phyloP scores from a whole-genome alignment of 2,888 invertebrate genomes.

The Drosophila mayaguana region DNA sequence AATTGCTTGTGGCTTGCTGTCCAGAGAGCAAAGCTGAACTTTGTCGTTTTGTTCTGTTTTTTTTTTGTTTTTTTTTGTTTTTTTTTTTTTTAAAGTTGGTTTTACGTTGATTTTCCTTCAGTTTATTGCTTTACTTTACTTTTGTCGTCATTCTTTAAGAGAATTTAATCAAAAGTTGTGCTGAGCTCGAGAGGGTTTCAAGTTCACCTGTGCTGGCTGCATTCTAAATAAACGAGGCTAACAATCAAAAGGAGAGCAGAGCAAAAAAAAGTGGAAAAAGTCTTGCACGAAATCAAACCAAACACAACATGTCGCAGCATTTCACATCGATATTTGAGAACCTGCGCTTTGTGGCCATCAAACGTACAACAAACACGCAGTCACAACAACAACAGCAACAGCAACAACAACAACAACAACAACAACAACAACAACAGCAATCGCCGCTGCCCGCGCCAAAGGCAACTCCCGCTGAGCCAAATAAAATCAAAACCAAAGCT shows the following conservation, averaged over 20 bases:
- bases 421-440: constrained; percentile 51
- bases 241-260: constrained; percentile 26
- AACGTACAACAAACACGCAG: constrained; percentile 71
- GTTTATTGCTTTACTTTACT: neutral
- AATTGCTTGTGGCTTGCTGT: constrained; percentile 34
- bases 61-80: constrained; percentile 4
- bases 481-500: constrained; percentile 66
- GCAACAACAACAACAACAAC: constrained; percentile 46
- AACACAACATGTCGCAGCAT: constrained; percentile 84
- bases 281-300: constrained; percentile 9
- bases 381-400: constrained; percentile 60
- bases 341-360: constrained; percentile 82
- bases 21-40: constrained; percentile 27
- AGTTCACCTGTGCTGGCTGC: constrained; percentile 70
- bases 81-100: constrained; percentile 9
- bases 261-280: constrained; percentile 17
- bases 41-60: constrained; percentile 15
- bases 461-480: constrained; percentile 53
- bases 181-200: constrained; percentile 36
- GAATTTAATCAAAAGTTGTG: constrained; percentile 75
- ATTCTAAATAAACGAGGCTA: constrained; percentile 66
- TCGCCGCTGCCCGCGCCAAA: constrained; percentile 47
- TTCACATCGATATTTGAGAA: constrained; percentile 84
- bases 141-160: constrained; percentile 20
- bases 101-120: neutral